A percentile compares a stretch with the other conserved stretches of the same genome.
phyloP scores from a whole-genome alignment of 2,113 vertebrate genomes.

The Mastomys coucha region DNA sequence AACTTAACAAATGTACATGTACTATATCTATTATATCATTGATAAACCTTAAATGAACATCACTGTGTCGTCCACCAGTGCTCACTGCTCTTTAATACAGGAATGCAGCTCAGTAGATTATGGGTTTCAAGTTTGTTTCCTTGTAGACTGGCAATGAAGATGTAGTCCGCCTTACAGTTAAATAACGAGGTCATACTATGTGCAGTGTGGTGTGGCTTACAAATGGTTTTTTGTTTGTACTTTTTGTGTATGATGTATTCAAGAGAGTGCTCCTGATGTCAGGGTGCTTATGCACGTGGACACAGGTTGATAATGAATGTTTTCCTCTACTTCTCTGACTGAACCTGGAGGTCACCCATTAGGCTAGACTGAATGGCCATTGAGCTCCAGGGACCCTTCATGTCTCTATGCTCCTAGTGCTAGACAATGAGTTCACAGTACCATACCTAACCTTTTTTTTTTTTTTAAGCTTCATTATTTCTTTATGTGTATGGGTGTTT shows the following conservation, averaged over 20 bases:
- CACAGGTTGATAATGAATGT: not conserved
- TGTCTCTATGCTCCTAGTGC: not conserved
- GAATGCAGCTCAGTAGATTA: not conserved
- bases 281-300: not conserved
- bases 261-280: not conserved
- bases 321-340: not conserved
- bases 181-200: not conserved
- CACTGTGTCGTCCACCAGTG: not conserved
- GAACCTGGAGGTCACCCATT: not conserved
- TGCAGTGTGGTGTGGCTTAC: not conserved
- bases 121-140: not conserved
- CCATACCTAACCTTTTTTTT: not conserved
- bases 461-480: not conserved
- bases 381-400: not conserved
- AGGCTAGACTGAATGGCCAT: too few species aligned
- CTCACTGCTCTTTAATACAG: not conserved
- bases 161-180: not conserved
- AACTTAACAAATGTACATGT: not conserved
- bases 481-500: not conserved
- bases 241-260: not conserved
- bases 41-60: not conserved
- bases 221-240: not conserved
- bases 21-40: not conserved
- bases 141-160: not conserved
- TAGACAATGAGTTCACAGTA: not conserved